Evolutionary conservation across 2,797 vertebrate species (phyloP).

Genomic region (Typhlichthys subterraneus): DNA sequence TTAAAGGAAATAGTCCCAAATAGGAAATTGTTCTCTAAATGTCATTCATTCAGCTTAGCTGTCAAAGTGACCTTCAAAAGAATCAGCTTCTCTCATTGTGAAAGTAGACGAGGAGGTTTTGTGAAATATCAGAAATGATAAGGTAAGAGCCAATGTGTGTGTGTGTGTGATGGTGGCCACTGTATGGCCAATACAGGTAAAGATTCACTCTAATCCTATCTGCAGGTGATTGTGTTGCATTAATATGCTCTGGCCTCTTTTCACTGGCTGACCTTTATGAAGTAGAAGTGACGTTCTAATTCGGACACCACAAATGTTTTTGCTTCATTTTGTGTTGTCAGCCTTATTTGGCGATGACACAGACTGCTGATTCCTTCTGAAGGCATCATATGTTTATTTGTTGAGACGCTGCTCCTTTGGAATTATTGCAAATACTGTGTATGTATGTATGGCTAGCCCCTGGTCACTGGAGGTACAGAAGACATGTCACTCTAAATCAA

Average conservation of each 20-base stretch:
- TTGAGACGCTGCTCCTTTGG: too few species aligned
- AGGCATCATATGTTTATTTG: too few species aligned
- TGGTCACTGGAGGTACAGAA: too few species aligned
- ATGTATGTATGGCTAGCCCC: too few species aligned
- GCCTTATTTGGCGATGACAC: too few species aligned
- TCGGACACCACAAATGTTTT: background rate
- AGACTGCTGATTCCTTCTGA: too few species aligned
- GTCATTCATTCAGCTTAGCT: constrained; percentile 84
- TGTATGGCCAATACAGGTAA: constrained; percentile 21
- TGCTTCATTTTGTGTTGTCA: background rate
- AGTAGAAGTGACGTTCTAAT: background rate
- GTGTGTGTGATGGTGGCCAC: constrained; percentile 23
- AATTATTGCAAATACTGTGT: too few species aligned
- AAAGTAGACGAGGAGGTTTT: constrained; percentile 74
- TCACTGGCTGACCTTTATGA: constrained; percentile 26
- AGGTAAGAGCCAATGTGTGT: constrained; percentile 59
- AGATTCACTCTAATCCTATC: constrained; percentile 29
- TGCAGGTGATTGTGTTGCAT: constrained; percentile 4
- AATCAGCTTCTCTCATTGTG: constrained; percentile 82
- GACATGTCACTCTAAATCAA: too few species aligned
- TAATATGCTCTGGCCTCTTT: constrained; percentile 20
- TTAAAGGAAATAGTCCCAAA: constrained; percentile 77
- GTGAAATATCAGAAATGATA: constrained; percentile 84
- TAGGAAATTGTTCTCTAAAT: constrained; percentile 84
- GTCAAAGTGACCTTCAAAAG: constrained; percentile 86